Conservation (phyloP, 2,888 invertebrate genomes). For the Euzetes globulus region DNA sequence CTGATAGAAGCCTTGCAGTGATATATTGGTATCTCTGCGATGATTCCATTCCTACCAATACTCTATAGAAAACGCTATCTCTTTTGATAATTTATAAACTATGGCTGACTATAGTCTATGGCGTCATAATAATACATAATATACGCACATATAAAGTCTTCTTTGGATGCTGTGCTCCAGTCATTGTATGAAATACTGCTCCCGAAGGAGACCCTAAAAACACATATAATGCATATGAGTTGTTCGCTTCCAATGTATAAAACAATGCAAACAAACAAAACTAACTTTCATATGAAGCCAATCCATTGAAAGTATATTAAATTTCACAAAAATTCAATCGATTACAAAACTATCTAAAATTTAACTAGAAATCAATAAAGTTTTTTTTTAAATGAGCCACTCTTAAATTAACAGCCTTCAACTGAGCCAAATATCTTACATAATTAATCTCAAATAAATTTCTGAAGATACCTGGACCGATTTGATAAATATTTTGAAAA, state of each 20-base stretch:
- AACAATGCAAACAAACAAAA: conserved; percentile 8
- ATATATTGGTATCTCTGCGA: conserved; percentile 8
- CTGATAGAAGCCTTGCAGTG: conserved; percentile 1
- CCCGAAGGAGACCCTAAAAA: conserved; percentile 27
- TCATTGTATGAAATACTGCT: conserved; percentile 17
- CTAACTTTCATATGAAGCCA: background rate
- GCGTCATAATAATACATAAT: conserved; percentile 27
- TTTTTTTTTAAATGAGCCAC: too few relatives aligned
- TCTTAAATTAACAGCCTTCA: too few relatives aligned
- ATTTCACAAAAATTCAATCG: too few relatives aligned
- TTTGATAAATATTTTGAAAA: too few relatives aligned
- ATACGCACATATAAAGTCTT: background rate
- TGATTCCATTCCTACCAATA: conserved; percentile 17
- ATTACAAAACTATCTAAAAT: too few relatives aligned
- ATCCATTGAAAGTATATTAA: too few relatives aligned
- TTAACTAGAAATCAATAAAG: too few relatives aligned
- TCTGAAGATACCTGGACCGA: too few relatives aligned
- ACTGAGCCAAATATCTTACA: too few relatives aligned
- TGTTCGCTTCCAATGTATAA: conserved; percentile 8
- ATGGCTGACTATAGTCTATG: conserved; percentile 4
- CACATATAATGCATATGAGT: conserved; percentile 26
- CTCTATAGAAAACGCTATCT: conserved; percentile 24
- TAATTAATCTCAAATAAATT: too few relatives aligned
- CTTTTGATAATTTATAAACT: conserved; percentile 34
- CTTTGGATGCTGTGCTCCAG: background rate